Percentiles rank a stretch among this genome's conserved stretches.
These are phyloP conservation scores for Takifugu bimaculatus DNA, from an alignment of 2,113 vertebrate genomes.

Conservation along the genomic window DNA sequence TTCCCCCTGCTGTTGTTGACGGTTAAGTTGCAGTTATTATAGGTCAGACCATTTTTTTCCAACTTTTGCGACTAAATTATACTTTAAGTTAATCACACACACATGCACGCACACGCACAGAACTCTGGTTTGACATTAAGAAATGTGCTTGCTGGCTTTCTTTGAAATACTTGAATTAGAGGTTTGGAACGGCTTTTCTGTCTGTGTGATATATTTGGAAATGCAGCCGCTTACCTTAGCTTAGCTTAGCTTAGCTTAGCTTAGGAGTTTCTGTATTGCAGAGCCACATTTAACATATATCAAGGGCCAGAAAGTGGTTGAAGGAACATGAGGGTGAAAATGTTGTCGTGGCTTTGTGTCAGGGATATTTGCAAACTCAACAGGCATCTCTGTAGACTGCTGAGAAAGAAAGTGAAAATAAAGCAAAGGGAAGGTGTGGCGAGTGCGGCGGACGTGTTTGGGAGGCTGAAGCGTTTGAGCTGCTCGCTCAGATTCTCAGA, in stretches of 20 bases:
- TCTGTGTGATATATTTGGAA: not conserved
- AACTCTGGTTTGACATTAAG: not conserved
- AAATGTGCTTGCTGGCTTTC: not conserved
- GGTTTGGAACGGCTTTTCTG: not conserved
- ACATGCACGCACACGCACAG: not conserved
- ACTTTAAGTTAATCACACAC: not conserved
- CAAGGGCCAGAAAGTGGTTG: not conserved
- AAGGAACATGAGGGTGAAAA: not conserved
- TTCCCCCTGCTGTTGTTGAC: conserved; percentile 18
- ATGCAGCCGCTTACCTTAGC: not conserved
- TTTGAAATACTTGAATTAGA: not conserved
- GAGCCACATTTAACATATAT: no score
- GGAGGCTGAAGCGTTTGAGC: conserved; percentile 5
- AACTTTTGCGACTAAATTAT: conserved; percentile 11
- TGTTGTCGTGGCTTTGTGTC: not conserved
- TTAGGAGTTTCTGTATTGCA: no score
- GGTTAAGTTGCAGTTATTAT: conserved; percentile 5
- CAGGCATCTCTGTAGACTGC: no score
- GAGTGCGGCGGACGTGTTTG: not conserved
- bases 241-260: not conserved
- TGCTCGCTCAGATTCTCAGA: conserved; percentile 8
- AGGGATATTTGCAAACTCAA: no score
- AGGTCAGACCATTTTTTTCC: conserved; percentile 13
- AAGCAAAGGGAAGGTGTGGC: no score
- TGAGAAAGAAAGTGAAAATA: no score